Evolutionary conservation across 2,888 invertebrate genomes (phyloP).

Genomic region (Spisula solida): DNA sequence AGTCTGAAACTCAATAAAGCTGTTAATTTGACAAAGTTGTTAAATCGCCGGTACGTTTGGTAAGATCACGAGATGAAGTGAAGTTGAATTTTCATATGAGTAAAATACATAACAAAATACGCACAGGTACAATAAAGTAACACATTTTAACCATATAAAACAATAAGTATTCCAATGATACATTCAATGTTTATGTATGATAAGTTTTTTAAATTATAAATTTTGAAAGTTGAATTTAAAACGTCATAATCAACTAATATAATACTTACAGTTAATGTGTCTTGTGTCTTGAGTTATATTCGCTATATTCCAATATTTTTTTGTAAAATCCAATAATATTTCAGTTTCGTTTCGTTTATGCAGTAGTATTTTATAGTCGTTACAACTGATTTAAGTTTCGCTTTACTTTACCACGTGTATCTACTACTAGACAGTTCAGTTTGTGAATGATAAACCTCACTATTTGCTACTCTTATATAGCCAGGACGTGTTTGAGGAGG

Average conservation of each 20-base stretch:
- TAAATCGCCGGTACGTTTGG: neutral
- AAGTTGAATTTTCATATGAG: too few relatives aligned
- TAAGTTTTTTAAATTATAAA: neutral
- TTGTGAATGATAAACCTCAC: neutral
- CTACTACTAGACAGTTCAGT: neutral
- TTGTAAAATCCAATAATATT: constrained; percentile 24
- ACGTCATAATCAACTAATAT: neutral
- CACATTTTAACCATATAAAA: too few relatives aligned
- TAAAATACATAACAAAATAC: too few relatives aligned
- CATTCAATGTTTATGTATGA: neutral
- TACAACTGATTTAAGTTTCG: neutral
- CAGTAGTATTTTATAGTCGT: neutral
- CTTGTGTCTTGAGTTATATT: neutral
- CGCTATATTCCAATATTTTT: neutral
- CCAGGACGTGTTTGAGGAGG: neutral
- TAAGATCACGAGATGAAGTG: neutral
- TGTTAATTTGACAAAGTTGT: neutral
- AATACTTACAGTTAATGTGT: neutral
- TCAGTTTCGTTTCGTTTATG: neutral
- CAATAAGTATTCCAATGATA: neutral
- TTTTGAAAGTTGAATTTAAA: neutral
- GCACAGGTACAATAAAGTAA: too few relatives aligned
- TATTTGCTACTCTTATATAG: constrained; percentile 6
- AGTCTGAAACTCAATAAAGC: neutral
- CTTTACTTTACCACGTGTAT: neutral